Evolutionary conservation across 2,797 vertebrate genomes (phyloP).

Genomic region (Clarias platycephalus): DNA sequence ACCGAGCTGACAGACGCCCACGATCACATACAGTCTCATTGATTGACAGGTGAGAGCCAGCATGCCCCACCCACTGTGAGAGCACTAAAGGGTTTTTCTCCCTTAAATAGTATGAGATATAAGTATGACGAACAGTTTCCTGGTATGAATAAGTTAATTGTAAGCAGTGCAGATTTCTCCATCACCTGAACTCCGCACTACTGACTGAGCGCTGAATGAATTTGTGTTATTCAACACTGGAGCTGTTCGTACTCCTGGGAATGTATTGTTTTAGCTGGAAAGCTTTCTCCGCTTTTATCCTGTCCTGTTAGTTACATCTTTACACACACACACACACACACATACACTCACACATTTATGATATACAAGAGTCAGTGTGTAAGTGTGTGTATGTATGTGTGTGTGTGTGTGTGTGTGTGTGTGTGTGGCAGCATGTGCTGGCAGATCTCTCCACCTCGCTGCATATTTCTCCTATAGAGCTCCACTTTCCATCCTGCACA

Average conservation of each 20-base stretch:
- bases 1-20: neutral
- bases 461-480: constrained; percentile 20
- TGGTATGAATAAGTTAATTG: neutral
- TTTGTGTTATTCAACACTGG: neutral
- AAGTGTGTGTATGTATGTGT: too few species aligned
- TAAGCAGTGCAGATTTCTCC: neutral
- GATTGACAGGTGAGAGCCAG: neutral
- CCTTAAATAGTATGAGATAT: neutral
- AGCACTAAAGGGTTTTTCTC: neutral
- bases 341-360: neutral
- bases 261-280: neutral
- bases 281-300: neutral
- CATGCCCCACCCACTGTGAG: neutral
- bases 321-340: neutral
- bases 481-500: constrained; percentile 12
- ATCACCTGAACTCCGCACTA: neutral
- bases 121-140: neutral
- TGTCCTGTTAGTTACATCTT: too few species aligned
- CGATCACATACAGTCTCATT: neutral
- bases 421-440: constrained; percentile 20
- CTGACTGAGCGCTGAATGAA: neutral
- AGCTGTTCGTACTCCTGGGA: neutral
- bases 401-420: neutral
- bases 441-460: constrained; percentile 1
- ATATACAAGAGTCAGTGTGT: too few species aligned